phyloP scores from a whole-genome alignment of 2,113 vertebrate genomes.

The Corydoras maculifer region DNA sequence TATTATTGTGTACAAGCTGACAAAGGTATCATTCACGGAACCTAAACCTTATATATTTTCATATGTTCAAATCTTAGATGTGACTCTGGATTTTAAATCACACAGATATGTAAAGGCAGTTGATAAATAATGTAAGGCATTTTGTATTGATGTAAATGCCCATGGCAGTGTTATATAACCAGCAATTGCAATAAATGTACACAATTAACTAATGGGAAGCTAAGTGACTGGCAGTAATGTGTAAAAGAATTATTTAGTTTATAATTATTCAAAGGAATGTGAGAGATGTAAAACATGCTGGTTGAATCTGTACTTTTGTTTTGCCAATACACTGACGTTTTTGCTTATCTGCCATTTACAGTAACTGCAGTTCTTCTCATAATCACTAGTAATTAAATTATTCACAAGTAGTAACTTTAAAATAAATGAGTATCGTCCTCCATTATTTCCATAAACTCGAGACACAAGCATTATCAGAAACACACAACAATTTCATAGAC shows the following conservation, averaged over 20 bases:
- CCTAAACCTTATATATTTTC: neutral
- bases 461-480: constrained; percentile 47
- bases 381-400: constrained; percentile 27
- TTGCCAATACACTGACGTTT: constrained; percentile 25
- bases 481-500: constrained; percentile 34
- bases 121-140: constrained; percentile 26
- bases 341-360: constrained; percentile 21
- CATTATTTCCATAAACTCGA: constrained; percentile 91
- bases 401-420: constrained; percentile 48
- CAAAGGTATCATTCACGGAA: constrained; percentile 3
- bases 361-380: constrained; percentile 6
- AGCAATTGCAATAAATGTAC: constrained; percentile 1
- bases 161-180: constrained; percentile 39
- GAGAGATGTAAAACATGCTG: neutral
- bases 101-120: constrained; percentile 29
- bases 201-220: constrained; percentile 5
- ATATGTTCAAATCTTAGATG: neutral
- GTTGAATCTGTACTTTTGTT: constrained; percentile 30
- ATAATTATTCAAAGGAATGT: neutral
- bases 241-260: neutral
- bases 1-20: neutral
- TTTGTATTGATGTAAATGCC: constrained; percentile 20
- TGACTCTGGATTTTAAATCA: constrained; percentile 12
- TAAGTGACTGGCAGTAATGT: constrained; percentile 6
- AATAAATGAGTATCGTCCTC: constrained; percentile 59